These are phyloP conservation scores for Oscheius sp. DNA, from an alignment of 2,888 invertebrate genomes.

Conservation along the genomic window DNA sequence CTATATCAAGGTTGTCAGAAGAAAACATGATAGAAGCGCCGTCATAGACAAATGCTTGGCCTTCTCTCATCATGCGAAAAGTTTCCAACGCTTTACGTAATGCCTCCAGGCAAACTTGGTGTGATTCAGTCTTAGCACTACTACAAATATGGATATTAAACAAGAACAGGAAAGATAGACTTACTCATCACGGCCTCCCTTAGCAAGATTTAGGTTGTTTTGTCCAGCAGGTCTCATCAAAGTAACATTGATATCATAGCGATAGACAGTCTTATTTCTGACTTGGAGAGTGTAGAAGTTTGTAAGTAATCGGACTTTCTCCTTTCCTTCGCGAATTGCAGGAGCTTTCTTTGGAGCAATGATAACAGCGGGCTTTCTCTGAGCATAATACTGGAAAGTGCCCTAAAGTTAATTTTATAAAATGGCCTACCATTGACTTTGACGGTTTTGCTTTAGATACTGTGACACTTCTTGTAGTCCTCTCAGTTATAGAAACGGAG, in stretches of 20 bases:
- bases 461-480: background rate
- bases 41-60: constrained; percentile 15
- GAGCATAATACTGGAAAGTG: background rate
- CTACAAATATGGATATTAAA: background rate
- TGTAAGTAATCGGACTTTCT: background rate
- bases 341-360: constrained; percentile 26
- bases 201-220: constrained; percentile 11
- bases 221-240: constrained; percentile 9
- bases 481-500: background rate
- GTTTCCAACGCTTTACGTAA: constrained; percentile 23
- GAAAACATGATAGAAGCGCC: constrained; percentile 25
- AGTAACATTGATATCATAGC: constrained; percentile 27
- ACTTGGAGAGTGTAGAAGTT: constrained; percentile 27
- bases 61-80: constrained; percentile 19
- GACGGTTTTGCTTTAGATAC: background rate
- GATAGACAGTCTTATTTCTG: constrained; percentile 24
- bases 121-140: constrained; percentile 4
- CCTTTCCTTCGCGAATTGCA: constrained; percentile 16
- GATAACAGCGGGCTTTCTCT: constrained; percentile 14
- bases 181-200: constrained; percentile 19
- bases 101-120: constrained; percentile 28
- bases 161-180: background rate
- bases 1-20: constrained; percentile 9
- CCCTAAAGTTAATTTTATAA: background rate
- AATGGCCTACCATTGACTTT: background rate